phyloP scores from a whole-genome alignment of 2,888 invertebrate species.

The Acleris emargana region DNA sequence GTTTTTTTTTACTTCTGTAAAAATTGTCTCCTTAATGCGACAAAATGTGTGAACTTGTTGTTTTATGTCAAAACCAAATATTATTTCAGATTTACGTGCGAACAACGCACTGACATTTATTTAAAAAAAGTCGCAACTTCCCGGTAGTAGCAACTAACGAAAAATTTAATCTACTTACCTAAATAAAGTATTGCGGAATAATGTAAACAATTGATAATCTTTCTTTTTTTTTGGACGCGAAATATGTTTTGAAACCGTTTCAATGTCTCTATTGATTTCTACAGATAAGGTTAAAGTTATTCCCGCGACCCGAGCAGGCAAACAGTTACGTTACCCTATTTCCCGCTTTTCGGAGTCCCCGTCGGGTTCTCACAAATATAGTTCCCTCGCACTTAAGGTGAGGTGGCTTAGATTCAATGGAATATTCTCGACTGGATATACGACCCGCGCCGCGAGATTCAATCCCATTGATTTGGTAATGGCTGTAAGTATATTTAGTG shows the following conservation, averaged over 20 bases:
- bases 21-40: too few relatives aligned
- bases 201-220: too few relatives aligned
- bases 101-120: too few relatives aligned
- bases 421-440: constrained; percentile 59
- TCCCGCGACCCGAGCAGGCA: constrained; percentile 35
- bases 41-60: too few relatives aligned
- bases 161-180: too few relatives aligned
- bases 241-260: neutral
- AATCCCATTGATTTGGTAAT: constrained; percentile 44
- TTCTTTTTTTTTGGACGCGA: too few relatives aligned
- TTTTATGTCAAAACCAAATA: too few relatives aligned
- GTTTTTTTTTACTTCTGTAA: too few relatives aligned
- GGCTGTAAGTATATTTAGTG: constrained; percentile 18
- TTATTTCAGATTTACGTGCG: too few relatives aligned
- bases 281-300: constrained; percentile 23
- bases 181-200: too few relatives aligned
- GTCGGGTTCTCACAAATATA: constrained; percentile 64
- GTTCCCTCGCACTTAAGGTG: constrained; percentile 63
- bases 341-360: constrained; percentile 51
- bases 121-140: too few relatives aligned
- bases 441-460: constrained; percentile 52
- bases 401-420: constrained; percentile 66
- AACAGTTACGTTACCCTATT: constrained; percentile 42
- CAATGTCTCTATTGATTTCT: constrained; percentile 7
- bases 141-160: too few relatives aligned